Conservation (phyloP, 2,113 vertebrate species). For the Perccottus glenii region DNA sequence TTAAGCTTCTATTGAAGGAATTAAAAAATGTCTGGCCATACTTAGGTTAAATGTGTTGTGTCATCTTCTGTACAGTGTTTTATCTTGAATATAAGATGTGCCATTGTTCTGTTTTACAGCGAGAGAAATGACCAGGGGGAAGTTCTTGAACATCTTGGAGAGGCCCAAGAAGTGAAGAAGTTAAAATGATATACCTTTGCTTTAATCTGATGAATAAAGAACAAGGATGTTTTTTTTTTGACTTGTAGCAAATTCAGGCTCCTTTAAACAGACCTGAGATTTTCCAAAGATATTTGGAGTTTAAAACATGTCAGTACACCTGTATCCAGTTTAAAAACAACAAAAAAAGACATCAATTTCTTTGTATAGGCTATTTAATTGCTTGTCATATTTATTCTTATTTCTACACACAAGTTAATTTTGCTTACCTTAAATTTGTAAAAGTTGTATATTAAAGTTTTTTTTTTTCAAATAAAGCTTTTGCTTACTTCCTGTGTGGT, state of each 20-base stretch:
- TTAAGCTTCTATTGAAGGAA: not conserved
- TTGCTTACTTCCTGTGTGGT: not conserved
- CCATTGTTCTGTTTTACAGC: slow-evolving; percentile 82
- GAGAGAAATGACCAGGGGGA: slow-evolving; percentile 97
- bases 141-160: slow-evolving; percentile 98
- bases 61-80: not conserved
- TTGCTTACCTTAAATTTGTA: slow-evolving; percentile 32
- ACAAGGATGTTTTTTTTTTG: no score
- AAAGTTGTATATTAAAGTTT: slow-evolving; percentile 70
- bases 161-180: slow-evolving; percentile 90
- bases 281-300: not conserved
- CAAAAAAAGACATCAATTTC: not conserved
- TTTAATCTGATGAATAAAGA: not conserved
- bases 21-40: not conserved
- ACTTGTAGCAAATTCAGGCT: no score
- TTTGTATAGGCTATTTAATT: not conserved
- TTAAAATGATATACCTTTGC: not conserved
- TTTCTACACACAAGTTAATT: slow-evolving; percentile 57
- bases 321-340: not conserved
- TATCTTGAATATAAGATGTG: slow-evolving; percentile 9
- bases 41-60: not conserved
- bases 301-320: no score
- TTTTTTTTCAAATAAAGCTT: slow-evolving; percentile 37
- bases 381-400: slow-evolving; percentile 66
- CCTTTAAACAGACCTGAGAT: not conserved